phyloP scores from a whole-genome alignment of 1,140 invertebrate species.

The Matsumurasca onukii region DNA sequence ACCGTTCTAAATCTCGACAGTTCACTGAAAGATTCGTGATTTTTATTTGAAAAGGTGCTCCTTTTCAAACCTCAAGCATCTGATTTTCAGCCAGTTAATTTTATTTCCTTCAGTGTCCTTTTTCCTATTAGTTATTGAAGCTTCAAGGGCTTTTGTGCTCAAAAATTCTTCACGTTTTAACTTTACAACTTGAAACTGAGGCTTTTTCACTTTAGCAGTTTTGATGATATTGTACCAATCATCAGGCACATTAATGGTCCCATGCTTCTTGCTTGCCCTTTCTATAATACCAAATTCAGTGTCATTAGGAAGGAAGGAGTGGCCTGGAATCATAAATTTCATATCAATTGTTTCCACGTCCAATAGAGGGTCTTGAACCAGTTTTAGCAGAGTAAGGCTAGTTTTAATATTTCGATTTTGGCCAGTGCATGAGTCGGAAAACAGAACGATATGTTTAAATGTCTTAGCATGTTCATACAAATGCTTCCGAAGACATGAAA shows the following conservation, averaged over 20 bases:
- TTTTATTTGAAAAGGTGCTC: slow-evolving; percentile 17
- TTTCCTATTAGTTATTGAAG: background rate
- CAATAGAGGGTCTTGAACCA: slow-evolving; percentile 35
- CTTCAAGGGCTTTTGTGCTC: background rate
- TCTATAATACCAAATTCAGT: slow-evolving; percentile 35
- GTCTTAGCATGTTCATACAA: slow-evolving; percentile 35
- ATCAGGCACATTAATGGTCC: background rate
- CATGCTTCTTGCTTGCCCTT: slow-evolving; percentile 28
- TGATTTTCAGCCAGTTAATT: slow-evolving; percentile 1
- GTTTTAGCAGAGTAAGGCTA: slow-evolving; percentile 35
- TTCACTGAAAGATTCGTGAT: slow-evolving; percentile 13
- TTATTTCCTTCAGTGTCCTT: background rate
- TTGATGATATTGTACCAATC: slow-evolving; percentile 15
- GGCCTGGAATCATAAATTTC: slow-evolving; percentile 38
- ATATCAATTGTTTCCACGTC: slow-evolving; percentile 39
- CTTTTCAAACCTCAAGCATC: slow-evolving; percentile 17
- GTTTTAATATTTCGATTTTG: slow-evolving; percentile 34
- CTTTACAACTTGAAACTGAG: slow-evolving; percentile 13
- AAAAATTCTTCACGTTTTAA: slow-evolving; percentile 12
- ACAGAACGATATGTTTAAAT: slow-evolving; percentile 36
- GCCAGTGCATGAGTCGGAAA: slow-evolving; percentile 32
- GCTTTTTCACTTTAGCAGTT: slow-evolving; percentile 12
- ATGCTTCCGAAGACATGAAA: slow-evolving; percentile 39
- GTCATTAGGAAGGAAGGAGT: slow-evolving; percentile 35
- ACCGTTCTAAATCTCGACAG: background rate